Evolutionary conservation across 2,797 vertebrate genomes (phyloP).

Genomic region (Coregonus ussuriensis): DNA sequence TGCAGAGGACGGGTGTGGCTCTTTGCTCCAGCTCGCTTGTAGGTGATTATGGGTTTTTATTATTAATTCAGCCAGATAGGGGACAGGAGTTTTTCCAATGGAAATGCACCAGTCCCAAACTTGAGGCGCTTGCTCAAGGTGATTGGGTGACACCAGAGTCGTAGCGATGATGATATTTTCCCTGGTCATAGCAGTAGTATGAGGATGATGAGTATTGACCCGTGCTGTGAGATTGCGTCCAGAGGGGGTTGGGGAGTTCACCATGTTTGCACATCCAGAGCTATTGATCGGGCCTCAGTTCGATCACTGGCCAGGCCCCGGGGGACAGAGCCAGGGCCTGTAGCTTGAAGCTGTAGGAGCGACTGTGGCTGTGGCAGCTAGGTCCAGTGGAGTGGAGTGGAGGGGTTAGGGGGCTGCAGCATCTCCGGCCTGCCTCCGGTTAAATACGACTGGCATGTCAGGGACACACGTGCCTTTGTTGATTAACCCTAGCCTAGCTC

Average conservation of each 20-base stretch:
- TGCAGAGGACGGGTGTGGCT: conserved; percentile 35
- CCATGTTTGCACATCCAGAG: conserved; percentile 71
- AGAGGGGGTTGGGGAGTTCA: conserved; percentile 67
- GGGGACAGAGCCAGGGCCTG: conserved; percentile 50
- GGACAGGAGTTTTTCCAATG: not conserved
- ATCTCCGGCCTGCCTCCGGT: conserved; percentile 34
- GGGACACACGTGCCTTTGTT: conserved; percentile 36
- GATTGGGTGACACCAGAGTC: conserved; percentile 40
- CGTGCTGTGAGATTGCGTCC: conserved; percentile 69
- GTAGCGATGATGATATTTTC: conserved; percentile 30
- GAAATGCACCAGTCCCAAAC: not conserved
- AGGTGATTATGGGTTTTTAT: not conserved
- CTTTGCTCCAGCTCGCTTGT: conserved; percentile 28
- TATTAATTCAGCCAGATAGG: not conserved
- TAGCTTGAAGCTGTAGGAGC: conserved; percentile 40
- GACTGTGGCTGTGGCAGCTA: conserved; percentile 42
- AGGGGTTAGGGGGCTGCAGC: conserved; percentile 9
- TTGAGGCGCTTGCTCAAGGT: conserved; percentile 25
- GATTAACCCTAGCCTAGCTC: conserved; percentile 17
- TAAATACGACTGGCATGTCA: conserved; percentile 50
- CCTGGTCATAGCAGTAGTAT: conserved; percentile 42
- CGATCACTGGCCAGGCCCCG: conserved; percentile 59
- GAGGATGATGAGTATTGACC: conserved; percentile 75
- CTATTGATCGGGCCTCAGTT: conserved; percentile 70
- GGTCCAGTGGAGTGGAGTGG: not conserved